Evolutionary conservation across 2,797 vertebrate genomes (phyloP).

Genomic region (Sarcoramphus papa): DNA sequence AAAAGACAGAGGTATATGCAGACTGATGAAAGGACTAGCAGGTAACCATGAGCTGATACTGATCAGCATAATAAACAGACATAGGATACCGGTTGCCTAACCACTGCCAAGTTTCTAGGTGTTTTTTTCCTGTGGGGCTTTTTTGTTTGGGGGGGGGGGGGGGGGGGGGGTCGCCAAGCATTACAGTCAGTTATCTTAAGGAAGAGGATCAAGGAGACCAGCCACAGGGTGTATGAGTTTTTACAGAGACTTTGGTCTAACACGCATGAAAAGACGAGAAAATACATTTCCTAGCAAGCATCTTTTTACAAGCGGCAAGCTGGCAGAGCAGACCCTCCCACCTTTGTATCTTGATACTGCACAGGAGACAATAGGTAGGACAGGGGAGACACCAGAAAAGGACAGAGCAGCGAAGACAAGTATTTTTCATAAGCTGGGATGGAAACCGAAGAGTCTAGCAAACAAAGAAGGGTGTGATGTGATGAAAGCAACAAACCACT

Average conservation of each 20-base stretch:
- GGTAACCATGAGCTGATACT: neutral
- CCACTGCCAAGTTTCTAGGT: neutral
- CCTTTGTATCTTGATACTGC: conserved; percentile 22
- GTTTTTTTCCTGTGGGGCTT: neutral
- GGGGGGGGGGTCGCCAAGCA: neutral
- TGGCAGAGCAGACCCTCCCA: conserved; percentile 51
- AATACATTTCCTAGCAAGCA: neutral
- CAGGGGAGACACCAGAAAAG: neutral
- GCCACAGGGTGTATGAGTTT: neutral
- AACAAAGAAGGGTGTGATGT: conserved; percentile 55
- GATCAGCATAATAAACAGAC: neutral
- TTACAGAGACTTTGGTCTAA: neutral
- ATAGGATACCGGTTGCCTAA: neutral
- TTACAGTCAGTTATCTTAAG: neutral
- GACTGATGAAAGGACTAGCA: neutral
- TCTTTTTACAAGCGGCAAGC: neutral
- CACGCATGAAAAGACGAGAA: neutral
- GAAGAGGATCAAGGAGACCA: neutral
- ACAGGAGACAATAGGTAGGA: conserved; percentile 48
- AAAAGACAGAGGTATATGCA: neutral
- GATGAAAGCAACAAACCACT: neutral
- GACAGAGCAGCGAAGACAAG: neutral
- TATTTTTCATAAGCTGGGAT: neutral
- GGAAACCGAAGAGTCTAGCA: neutral
- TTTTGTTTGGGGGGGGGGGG: too few relatives aligned